Base-by-base conservation (phyloP, 2,888 invertebrate species). In the Drosophila siamana region DNA sequence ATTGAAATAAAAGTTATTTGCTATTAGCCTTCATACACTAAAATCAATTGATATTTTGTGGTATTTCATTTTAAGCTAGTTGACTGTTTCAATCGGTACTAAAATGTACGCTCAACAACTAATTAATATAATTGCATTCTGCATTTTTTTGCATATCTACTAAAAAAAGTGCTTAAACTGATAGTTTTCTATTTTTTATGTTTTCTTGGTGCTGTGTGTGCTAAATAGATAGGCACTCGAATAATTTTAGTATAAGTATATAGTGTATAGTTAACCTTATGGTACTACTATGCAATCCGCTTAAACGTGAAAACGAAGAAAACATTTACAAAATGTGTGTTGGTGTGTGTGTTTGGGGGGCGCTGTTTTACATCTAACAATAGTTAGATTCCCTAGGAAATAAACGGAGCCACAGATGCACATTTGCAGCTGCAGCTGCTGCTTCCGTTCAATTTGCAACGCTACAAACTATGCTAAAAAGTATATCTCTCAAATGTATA, bases 351-450 rank as follows among this genome's bases (percentile, higher is more conserved):
- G 0, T 11, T 33, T 30, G 28, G 33, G 7, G 30, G 13, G 22
- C 52, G 69, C 76, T 61, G 85, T 75, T 89, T 88, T 88, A 74
- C 59, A 88, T 81, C 89, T 82, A 88, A 89, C 89, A 89, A 89
- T 64, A 89, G 81, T 88, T 81, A 86, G 89, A 88, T 81, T 81
- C 47, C 57, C 67, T 75, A 72, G 75, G 79, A 78, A 78, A 68
- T 63, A 60, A 52, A 54, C 38, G 50, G 44, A 74, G 59, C 51
- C 59, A 40, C 26, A 41, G 50, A 69, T 52, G 68, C 60, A 40
- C 26, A 41, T 46, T 69, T 52, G 68, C 60, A 15, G 9, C 4
- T 26, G 43, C 26, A 41, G 50, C 75, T 52, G 68, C 60, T 11
- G 9, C 4, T 26, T 44, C 33, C n/a, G n/a, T n/a, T n/a, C n/a